Base-by-base conservation (phyloP, 2,113 vertebrate genomes). In the Nothoprocta pentlandii region DNA sequence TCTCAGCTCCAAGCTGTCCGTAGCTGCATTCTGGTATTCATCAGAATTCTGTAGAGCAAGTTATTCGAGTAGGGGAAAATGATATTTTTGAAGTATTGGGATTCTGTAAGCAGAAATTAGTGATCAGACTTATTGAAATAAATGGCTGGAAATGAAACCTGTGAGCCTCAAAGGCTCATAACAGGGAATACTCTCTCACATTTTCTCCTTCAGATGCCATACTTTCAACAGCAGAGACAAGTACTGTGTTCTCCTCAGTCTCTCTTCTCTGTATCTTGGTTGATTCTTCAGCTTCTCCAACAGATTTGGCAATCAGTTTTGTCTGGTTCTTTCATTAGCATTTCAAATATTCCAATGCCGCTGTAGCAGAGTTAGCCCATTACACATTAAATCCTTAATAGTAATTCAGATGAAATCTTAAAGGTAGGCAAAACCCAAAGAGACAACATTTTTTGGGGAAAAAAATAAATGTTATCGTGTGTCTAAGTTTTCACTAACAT, bases 231-330 rank as follows among this genome's bases (percentile, higher is more conserved):
- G 62, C 16, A 53, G 39, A 64, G 42, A n/a, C 34, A 73, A 77
- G 54, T 44, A 41, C 78, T 58, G 17, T 42, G 19, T 36, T 66
- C 15, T 62, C 53, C 64, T 87, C 68, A 21, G 17, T 54, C n/a
- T 84, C 66, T 86, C 69, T 92, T 26, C 39, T 83, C 56, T 87
- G 59, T 34, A 71, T 77, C 79, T 83, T 83, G 42, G 56, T 94
- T 67, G 68, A 87, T 85, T 51, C 76, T 58, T 20, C 46, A 74
- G 61, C 80, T 93, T 91, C 49, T 82, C 44, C 68, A 83, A 44
- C 70, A 90, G 54, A 85, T 92, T 26, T 10, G 61, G 74, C 73
- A 66, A 56, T 68, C 82, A 80, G 46, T 94, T 96, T 95, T 91
- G 87, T 80, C 87, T 90, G 61, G 16, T 51, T 67, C 64, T 77